These are phyloP conservation scores for Dynastes grantii DNA, from an alignment of 2,888 invertebrate species.

Conservation along the genomic window DNA sequence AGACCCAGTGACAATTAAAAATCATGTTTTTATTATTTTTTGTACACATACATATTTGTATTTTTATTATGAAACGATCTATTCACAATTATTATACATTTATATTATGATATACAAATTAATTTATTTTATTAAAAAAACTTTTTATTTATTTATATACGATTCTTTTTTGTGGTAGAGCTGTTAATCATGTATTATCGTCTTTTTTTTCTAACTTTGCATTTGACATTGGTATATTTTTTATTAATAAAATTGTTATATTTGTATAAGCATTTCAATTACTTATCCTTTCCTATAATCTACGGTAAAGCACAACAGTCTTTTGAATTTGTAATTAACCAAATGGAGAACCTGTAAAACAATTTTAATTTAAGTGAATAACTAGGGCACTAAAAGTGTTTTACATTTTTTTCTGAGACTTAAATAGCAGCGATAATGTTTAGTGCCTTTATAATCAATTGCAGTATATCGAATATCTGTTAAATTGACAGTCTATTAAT, in stretches of 20 bases:
- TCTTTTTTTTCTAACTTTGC: conserved; percentile 59
- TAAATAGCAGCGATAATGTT: too few relatives aligned
- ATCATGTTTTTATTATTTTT: conserved; percentile 18
- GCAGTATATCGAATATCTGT: too few relatives aligned
- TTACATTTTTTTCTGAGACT: too few relatives aligned
- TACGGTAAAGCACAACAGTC: too few relatives aligned
- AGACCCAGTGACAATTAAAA: conserved; percentile 14
- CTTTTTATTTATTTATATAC: conserved; percentile 56
- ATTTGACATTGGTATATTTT: conserved; percentile 63
- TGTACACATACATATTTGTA: conserved; percentile 13
- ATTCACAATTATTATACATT: conserved; percentile 40
- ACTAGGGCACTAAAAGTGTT: too few relatives aligned
- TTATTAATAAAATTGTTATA: conserved; percentile 67
- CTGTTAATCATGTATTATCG: conserved; percentile 37
- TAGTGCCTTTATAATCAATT: too few relatives aligned
- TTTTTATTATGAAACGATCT: conserved; percentile 42
- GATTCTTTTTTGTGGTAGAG: conserved; percentile 33
- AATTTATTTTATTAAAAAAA: conserved; percentile 53
- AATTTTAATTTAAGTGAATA: too few relatives aligned
- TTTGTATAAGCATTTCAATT: conserved; percentile 59
- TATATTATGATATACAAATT: conserved; percentile 42
- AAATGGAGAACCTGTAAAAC: too few relatives aligned
- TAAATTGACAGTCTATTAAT: too few relatives aligned
- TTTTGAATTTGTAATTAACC: too few relatives aligned
- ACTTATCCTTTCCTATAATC: neutral